Conservation (phyloP, 2,888 invertebrate genomes). For the Notocelia uddmanniana region DNA sequence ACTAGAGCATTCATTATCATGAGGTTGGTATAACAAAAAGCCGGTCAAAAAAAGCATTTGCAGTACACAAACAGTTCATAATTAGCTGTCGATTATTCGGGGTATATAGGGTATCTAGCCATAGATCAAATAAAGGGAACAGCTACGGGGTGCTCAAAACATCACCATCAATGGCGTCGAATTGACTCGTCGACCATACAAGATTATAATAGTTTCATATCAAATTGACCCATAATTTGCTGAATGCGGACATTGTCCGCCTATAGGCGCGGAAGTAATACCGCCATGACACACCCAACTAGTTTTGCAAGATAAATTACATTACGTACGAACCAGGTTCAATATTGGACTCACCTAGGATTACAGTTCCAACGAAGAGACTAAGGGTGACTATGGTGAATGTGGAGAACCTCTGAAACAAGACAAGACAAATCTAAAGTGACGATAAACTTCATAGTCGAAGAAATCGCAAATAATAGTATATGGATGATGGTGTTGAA, state of each 20-base stretch:
- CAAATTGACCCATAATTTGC: neutral
- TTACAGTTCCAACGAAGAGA: constrained; percentile 96
- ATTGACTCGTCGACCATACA: neutral
- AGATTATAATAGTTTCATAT: neutral
- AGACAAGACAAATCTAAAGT: constrained; percentile 48
- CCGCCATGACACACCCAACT: constrained; percentile 19
- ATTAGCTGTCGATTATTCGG: neutral
- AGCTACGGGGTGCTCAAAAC: too few relatives aligned
- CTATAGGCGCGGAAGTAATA: constrained; percentile 16
- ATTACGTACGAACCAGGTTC: constrained; percentile 29
- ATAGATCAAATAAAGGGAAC: too few relatives aligned
- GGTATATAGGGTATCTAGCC: too few relatives aligned
- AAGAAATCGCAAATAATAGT: too few relatives aligned
- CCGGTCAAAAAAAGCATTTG: too few relatives aligned
- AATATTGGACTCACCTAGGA: constrained; percentile 90
- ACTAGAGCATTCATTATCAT: too few relatives aligned
- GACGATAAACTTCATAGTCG: neutral
- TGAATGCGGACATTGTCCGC: constrained; percentile 27
- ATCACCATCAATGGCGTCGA: neutral
- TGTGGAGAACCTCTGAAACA: constrained; percentile 94
- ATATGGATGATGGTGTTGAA: too few relatives aligned
- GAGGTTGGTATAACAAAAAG: too few relatives aligned
- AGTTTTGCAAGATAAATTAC: constrained; percentile 25
- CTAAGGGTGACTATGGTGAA: constrained; percentile 96
- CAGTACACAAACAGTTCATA: too few relatives aligned